phyloP scores from a whole-genome alignment of 2,113 vertebrate genomes.

The Benitochromis conjunctus region DNA sequence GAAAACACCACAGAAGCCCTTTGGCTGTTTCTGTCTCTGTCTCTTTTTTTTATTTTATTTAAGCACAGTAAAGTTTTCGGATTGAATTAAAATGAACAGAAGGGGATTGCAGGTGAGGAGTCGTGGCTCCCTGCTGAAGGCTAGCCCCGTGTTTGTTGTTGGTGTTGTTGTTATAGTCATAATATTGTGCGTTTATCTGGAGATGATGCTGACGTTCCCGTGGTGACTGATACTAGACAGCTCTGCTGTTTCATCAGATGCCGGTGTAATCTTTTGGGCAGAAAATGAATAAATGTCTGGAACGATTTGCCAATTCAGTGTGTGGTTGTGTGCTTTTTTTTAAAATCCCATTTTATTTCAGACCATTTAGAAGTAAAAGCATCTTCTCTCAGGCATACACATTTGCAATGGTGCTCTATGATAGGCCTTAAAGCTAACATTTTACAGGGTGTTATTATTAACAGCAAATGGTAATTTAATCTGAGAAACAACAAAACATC shows the following conservation, averaged over 20 bases:
- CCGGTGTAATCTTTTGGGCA: background rate
- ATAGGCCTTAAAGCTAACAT: background rate
- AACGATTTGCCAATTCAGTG: background rate
- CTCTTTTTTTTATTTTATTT: background rate
- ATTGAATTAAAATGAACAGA: conserved; percentile 52
- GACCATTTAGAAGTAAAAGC: background rate
- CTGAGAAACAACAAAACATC: background rate
- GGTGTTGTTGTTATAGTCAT: conserved; percentile 56
- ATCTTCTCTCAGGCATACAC: background rate
- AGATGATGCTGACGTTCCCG: conserved; percentile 60
- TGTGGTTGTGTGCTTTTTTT: background rate
- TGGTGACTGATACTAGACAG: conserved; percentile 41
- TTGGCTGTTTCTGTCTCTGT: background rate
- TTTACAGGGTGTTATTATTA: background rate
- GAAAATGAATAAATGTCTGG: conserved; percentile 31
- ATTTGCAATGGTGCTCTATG: background rate
- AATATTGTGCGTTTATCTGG: conserved; percentile 65
- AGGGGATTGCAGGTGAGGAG: conserved; percentile 43
- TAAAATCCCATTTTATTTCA: background rate
- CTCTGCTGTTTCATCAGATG: background rate
- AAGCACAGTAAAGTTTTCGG: conserved; percentile 26
- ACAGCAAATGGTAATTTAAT: background rate
- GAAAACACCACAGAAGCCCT: conserved; percentile 15
- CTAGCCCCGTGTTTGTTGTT: conserved; percentile 45
- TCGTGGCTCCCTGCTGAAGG: conserved; percentile 24